Base-by-base conservation (phyloP, 2,113 vertebrate genomes). In the Axis porcinus region DNA sequence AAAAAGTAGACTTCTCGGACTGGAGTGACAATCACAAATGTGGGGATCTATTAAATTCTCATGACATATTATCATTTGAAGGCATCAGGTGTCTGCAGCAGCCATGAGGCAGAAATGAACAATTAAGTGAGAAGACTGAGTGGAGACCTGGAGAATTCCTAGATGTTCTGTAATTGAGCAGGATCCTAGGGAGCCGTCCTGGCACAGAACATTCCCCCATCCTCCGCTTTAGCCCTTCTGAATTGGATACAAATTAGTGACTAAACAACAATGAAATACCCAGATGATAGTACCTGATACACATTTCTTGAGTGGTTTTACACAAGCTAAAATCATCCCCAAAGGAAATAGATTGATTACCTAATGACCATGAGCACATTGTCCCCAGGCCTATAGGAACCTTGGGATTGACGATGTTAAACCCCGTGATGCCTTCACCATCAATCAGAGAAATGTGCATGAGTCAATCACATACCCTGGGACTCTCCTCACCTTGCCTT, bases 201-300 rank as follows among this genome's bases (percentile, higher is more conserved):
- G 40, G 74, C 27, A 45, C 40, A 78, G 74, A 70, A 78, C 40
- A 25, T 25, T 15, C 25, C 40, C 21, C 12, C 0, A 0, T 16
- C 25, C 2, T 45, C 74, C 0, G 3, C 13, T 78, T 45, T 45
- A 45, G 74, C 74, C 28, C 74, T 28, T 78, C 40, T 16, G 40
- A 76, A 43, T 27, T 76, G 70, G 23, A 27, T 43, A 27, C 23
- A 27, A 76, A 76, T 76, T 76, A 43, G 23, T 76, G 23, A 14
- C 23, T 76, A 43, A 76, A 27, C 23, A 43, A 14, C 36, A 43
- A 7, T 9, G 40, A 25, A 76, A 40, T 43, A 43, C 36, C 70
- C 70, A 43, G 70, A 25, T 74, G 12, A 74, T 70, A 74, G 36
- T 14, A 43, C 70, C 70, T 76, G 70, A 43, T 27, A 40, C 12